A percentile compares a stretch with the other conserved stretches of the same genome.
Conservation (phyloP, 2,888 invertebrate species). For the Drosophila buzzatii region DNA sequence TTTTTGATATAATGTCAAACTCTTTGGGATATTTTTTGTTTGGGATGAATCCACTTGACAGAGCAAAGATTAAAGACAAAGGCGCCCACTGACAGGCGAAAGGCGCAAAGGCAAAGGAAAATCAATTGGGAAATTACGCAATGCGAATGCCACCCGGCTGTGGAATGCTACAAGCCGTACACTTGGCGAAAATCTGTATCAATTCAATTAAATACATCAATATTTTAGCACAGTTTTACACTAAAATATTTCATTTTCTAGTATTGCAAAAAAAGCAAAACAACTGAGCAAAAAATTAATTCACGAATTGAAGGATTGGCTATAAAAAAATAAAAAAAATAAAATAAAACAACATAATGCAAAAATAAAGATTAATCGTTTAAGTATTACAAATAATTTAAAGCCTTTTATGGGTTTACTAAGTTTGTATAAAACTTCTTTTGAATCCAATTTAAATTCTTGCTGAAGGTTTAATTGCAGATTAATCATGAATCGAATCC, state of each 20-base stretch:
- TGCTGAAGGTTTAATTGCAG: not conserved
- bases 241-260: too few species aligned
- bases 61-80: slow-evolving; percentile 47
- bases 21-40: slow-evolving; percentile 38
- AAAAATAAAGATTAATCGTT: too few species aligned
- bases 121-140: slow-evolving; percentile 45
- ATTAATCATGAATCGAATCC: not conserved
- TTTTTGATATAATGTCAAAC: slow-evolving; percentile 77
- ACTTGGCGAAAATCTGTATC: slow-evolving; percentile 1
- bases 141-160: slow-evolving; percentile 33
- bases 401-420: too few species aligned
- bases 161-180: slow-evolving; percentile 28
- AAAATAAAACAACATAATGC: too few species aligned
- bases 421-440: not conserved
- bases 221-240: too few species aligned
- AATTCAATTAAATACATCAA: too few species aligned
- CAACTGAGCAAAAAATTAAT: too few species aligned
- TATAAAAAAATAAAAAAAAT: too few species aligned
- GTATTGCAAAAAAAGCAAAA: too few species aligned
- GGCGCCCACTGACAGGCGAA: slow-evolving; percentile 61
- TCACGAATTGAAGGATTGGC: too few species aligned
- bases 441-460: not conserved
- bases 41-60: slow-evolving; percentile 66
- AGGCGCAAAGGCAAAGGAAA: slow-evolving; percentile 41
- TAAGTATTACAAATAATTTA: too few species aligned